Base-by-base conservation (phyloP, 2,113 vertebrate species). In the Mystacornis crossleyi region DNA sequence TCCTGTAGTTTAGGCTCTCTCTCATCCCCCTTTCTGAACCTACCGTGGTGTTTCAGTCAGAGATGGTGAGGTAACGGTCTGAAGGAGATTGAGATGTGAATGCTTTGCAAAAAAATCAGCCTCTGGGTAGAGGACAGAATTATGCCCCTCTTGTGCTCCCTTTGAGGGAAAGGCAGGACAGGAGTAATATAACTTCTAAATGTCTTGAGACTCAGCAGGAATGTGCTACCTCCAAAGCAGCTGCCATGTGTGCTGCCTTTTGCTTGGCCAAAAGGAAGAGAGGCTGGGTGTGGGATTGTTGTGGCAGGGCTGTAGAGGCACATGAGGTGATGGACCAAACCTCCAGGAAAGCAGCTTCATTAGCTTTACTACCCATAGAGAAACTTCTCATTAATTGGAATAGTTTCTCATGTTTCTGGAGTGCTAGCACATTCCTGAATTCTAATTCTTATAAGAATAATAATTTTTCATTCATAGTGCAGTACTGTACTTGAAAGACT, bases 111-210 rank as follows among this genome's bases (percentile, higher is more conserved):
- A 75, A 55, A 29, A 25, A 7, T 1, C 40, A 25, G 11, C 6
- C 5, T 47, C 5, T 51, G 50, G 8, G 5, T 6, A 31, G 21
- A 57, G 38, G 18, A 8, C 19, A 62, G 61, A 58, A 12, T 50
- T 50, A 12, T 26, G 20, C 8, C 48, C 2, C 0, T 40, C 13
- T 14, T 66, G 6, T 19, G 8, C 14, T 75, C 14, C 19, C 8
- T 10, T 40, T 14, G 14, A 55, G 75, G 25, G 28, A 42, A 36
- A 66, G 28, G 25, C 17, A 40, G 55, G 31, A 40, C 10, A 38
- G 74, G 36, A 62, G 9, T 36, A 57, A 29, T 0, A 0, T 3
- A 8, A 28, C 42, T 81, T 79, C 12, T 9, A 8, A 45, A 29
- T 29, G 14, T 42, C 33, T 23, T 14, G 55, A 28, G 29, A 18